Conservation (phyloP, 64 coral and sea anemone species). For the Orbicella faveolata region DNA sequence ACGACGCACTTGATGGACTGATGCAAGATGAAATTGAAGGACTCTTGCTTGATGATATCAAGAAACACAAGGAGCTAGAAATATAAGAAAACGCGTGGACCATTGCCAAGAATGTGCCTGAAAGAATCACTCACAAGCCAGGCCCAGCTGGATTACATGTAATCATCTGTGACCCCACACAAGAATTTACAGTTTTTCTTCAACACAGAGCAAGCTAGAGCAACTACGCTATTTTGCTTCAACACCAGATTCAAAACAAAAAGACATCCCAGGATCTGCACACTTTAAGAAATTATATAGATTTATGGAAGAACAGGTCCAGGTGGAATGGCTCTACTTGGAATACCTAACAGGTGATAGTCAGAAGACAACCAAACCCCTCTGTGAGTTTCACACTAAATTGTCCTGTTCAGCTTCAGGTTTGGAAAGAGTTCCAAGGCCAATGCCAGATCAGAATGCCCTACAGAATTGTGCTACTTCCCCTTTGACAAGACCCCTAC, state of each 20-base stretch:
- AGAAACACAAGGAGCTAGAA: conserved; percentile 37
- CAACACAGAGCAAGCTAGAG: conserved; percentile 27
- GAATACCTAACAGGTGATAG: neutral
- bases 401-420: conserved; percentile 42
- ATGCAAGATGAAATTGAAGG: conserved; percentile 50
- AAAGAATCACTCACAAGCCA: conserved; percentile 15
- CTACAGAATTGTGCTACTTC: conserved; percentile 46
- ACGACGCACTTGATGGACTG: conserved; percentile 39
- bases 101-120: conserved; percentile 49
- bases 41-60: conserved; percentile 43
- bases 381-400: conserved; percentile 45
- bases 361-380: neutral
- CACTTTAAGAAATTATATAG: conserved; percentile 54
- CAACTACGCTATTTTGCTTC: conserved; percentile 41
- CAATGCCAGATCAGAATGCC: conserved; percentile 44
- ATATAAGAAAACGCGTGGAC: conserved; percentile 50
- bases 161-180: conserved; percentile 19
- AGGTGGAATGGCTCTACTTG: no score
- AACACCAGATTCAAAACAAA: conserved; percentile 54
- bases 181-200: conserved; percentile 65
- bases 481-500: conserved; percentile 1
- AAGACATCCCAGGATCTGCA: conserved; percentile 53
- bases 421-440: conserved; percentile 54
- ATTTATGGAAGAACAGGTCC: conserved; percentile 53
- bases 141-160: conserved; percentile 17